Conservation (phyloP, 2,888 invertebrate species). For the Galerucella nymphaeae region DNA sequence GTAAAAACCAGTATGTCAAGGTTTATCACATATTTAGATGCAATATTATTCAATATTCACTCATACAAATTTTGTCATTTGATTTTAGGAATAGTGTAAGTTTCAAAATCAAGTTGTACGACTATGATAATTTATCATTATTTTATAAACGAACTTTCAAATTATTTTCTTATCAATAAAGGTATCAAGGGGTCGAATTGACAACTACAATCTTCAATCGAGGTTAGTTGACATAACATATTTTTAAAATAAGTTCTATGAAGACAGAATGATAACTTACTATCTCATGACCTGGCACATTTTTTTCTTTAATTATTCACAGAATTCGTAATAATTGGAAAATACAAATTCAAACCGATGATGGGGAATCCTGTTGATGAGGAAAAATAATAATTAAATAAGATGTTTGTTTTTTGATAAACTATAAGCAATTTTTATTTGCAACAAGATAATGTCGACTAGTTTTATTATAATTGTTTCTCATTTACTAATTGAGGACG, state of each 20-base stretch:
- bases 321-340: not conserved
- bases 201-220: not conserved
- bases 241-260: not conserved
- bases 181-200: conserved; percentile 16
- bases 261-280: conserved; percentile 11
- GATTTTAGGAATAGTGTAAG: no score
- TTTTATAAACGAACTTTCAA: not conserved
- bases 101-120: not conserved
- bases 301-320: not conserved
- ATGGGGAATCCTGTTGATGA: not conserved
- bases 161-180: not conserved
- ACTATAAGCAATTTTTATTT: no score
- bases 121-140: not conserved
- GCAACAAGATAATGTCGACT: no score
- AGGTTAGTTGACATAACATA: conserved; percentile 31
- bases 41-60: no score
- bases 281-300: conserved; percentile 10
- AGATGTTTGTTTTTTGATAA: not conserved
- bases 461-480: no score
- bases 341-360: not conserved
- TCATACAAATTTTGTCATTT: no score
- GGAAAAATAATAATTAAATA: not conserved
- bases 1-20: no score
- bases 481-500: no score
- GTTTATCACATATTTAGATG: no score